Conservation (phyloP, 23 tunicate species). For the Trididemnum nubilum region DNA sequence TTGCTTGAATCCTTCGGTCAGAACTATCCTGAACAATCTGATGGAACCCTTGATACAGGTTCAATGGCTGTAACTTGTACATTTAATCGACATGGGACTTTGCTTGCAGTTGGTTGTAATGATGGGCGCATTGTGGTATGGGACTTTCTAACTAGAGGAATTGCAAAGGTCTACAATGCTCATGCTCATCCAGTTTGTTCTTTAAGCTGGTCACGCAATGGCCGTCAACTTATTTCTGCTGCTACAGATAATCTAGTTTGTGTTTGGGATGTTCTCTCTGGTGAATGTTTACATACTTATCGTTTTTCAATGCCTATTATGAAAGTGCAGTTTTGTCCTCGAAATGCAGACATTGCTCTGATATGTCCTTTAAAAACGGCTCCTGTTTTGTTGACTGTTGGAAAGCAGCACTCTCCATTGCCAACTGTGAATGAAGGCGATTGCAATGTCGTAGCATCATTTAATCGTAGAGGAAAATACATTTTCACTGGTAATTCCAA, state of each 20-base stretch:
- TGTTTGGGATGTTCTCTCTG: constrained; percentile 95
- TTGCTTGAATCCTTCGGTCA: constrained; percentile 93
- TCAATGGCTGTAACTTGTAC: constrained; percentile 92
- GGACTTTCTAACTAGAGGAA: constrained; percentile 97
- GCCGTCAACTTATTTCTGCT: constrained; percentile 85
- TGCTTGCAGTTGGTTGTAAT: constrained; percentile 98
- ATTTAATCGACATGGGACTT: constrained; percentile 93
- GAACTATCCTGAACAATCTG: constrained; percentile 97
- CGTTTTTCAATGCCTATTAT: constrained; percentile 86
- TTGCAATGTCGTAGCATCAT: constrained; percentile 73
- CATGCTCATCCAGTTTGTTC: constrained; percentile 97
- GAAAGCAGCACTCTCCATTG: constrained; percentile 39
- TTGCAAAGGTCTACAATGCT: constrained; percentile 91
- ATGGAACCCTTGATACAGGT: constrained; percentile 93
- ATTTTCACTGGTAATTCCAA: constrained; percentile 88
- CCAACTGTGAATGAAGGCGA: constrained; percentile 61
- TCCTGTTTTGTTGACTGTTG: constrained; percentile 65
- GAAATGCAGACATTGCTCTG: constrained; percentile 52
- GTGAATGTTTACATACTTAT: constrained; percentile 86
- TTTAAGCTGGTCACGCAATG: constrained; percentile 88
- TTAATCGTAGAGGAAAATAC: constrained; percentile 79
- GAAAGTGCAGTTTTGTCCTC: constrained; percentile 86
- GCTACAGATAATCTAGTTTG: constrained; percentile 95
- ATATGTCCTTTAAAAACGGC: constrained; percentile 88
- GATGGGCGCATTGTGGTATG: constrained; percentile 98